Evolutionary conservation across 2,888 invertebrate genomes (phyloP).

Genomic region (Napeogenes inachia): DNA sequence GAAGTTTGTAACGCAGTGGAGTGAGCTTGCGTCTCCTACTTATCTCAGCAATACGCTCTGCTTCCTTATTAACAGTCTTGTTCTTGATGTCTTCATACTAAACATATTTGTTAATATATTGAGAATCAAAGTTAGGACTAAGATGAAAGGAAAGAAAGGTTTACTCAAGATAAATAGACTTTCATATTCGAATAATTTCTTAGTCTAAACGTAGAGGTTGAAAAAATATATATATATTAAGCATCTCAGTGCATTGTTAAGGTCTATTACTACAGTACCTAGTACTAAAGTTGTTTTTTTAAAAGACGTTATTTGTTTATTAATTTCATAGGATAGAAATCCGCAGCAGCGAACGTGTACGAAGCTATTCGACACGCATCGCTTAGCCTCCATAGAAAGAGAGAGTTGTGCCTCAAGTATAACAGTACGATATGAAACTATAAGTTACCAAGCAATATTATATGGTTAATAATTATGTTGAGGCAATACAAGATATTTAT

Average conservation of each 20-base stretch:
- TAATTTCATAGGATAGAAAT: neutral
- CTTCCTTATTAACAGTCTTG: neutral
- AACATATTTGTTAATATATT: neutral
- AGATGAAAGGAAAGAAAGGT: no score
- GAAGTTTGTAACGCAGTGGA: conserved; percentile 1
- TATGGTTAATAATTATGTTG: neutral
- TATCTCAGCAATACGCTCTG: neutral
- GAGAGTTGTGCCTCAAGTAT: conserved; percentile 8
- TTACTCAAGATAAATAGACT: no score
- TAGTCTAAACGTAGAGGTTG: no score
- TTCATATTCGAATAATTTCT: no score
- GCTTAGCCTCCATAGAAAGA: conserved; percentile 17
- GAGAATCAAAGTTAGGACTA: neutral
- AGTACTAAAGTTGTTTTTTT: no score
- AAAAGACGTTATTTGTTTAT: neutral
- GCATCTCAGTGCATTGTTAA: no score
- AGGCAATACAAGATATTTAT: conserved; percentile 1
- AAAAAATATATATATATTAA: no score
- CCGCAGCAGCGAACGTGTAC: neutral
- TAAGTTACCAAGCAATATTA: conserved; percentile 1
- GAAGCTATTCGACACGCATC: conserved; percentile 11
- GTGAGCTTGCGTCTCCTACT: neutral
- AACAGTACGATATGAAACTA: conserved; percentile 5
- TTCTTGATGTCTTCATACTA: neutral
- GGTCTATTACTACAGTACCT: no score